Conservation (phyloP, 2,888 invertebrate genomes). For the Morpho achilles region DNA sequence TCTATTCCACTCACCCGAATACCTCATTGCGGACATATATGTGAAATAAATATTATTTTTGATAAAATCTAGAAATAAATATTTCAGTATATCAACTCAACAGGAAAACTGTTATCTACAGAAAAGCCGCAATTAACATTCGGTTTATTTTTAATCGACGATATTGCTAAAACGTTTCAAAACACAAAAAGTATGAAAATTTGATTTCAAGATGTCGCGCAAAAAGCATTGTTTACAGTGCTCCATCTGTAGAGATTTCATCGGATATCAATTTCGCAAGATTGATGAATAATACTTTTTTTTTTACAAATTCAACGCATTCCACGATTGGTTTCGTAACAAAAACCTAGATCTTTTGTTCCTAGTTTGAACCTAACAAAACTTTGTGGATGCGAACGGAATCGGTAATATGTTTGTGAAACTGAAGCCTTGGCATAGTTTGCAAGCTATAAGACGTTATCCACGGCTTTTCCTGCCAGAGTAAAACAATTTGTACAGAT, state of each 20-base stretch:
- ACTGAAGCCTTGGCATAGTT: constrained; percentile 66
- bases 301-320: constrained; percentile 22
- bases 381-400: constrained; percentile 43
- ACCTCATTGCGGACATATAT: too few species aligned
- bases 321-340: constrained; percentile 33
- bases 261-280: background rate
- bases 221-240: constrained; percentile 5
- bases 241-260: background rate
- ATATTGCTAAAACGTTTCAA: background rate
- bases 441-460: constrained; percentile 29
- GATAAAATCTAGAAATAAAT: background rate
- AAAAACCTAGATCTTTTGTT: constrained; percentile 50
- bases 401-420: constrained; percentile 66
- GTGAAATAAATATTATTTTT: too few species aligned
- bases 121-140: constrained; percentile 4
- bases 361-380: constrained; percentile 39
- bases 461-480: background rate
- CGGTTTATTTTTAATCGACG: background rate
- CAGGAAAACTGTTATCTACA: background rate
- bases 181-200: constrained; percentile 8
- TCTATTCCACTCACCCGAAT: too few species aligned
- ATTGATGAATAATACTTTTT: background rate
- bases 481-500: too few species aligned
- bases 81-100: constrained; percentile 1
- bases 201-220: constrained; percentile 1